phyloP scores from a whole-genome alignment of 2,797 vertebrate genomes.

The Avahi laniger region DNA sequence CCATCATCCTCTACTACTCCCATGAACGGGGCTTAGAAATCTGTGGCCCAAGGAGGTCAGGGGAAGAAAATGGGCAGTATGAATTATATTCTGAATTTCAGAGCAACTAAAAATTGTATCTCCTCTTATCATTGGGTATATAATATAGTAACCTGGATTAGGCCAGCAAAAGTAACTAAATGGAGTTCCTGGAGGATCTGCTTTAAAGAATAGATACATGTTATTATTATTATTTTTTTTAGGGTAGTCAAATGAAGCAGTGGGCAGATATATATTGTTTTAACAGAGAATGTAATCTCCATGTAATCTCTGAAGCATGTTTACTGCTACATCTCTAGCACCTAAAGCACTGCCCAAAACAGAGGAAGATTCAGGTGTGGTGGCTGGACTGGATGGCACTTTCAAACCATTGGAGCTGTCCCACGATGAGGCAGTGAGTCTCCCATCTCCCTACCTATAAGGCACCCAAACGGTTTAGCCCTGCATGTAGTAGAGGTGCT shows the following conservation, averaged over 20 bases:
- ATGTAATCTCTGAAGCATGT: background rate
- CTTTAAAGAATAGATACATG: background rate
- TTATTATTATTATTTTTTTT: background rate
- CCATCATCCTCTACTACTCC: background rate
- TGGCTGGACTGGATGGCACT: background rate
- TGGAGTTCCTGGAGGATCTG: background rate
- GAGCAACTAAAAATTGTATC: background rate
- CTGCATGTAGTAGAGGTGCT: background rate
- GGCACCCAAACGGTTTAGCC: background rate
- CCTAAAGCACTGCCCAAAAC: background rate
- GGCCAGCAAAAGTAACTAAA: background rate
- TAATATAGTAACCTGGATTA: background rate
- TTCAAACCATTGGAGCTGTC: background rate
- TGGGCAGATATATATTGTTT: background rate
- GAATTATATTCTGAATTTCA: conserved; percentile 32
- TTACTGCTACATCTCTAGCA: background rate
- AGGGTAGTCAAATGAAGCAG: background rate
- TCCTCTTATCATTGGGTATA: background rate
- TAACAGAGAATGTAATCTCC: background rate
- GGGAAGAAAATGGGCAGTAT: background rate
- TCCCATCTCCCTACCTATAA: background rate
- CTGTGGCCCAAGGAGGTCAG: background rate
- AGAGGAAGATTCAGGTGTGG: background rate
- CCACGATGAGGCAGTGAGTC: background rate
- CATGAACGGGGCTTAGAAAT: background rate